These are phyloP conservation scores for Tragelaphus scriptus DNA, from an alignment of 2,113 vertebrate genomes.

Conservation along the genomic window DNA sequence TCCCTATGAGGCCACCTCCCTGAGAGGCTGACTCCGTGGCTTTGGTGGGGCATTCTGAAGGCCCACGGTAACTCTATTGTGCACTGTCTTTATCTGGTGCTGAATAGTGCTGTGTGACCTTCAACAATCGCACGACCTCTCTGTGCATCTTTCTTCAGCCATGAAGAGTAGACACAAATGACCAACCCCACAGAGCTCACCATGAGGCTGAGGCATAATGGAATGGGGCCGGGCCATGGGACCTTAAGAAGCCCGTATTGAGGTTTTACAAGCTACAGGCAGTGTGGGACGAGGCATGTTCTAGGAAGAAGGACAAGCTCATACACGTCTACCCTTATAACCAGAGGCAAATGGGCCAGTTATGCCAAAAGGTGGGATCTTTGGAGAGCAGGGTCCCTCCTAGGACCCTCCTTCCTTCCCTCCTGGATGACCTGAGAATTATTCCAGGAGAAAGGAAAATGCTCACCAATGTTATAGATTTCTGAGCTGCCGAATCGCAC, in stretches of 20 bases:
- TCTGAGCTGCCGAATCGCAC: constrained; percentile 97
- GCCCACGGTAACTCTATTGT: background rate
- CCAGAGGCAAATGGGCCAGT: background rate
- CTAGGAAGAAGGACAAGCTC: background rate
- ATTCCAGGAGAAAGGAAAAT: fast-evolving
- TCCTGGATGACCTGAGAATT: fast-evolving
- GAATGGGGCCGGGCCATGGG: background rate
- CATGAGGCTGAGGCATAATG: fast-evolving
- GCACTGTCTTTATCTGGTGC: too few species aligned
- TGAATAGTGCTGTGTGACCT: background rate
- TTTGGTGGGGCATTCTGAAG: background rate
- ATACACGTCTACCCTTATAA: fast-evolving
- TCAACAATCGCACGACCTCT: background rate
- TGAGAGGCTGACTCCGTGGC: background rate
- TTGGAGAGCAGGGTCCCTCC: background rate
- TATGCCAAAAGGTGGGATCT: background rate
- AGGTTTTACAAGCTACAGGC: too few species aligned
- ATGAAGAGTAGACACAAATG: fast-evolving
- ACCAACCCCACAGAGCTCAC: background rate
- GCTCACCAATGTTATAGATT: constrained; percentile 96
- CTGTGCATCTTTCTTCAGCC: background rate
- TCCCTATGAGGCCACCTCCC: background rate
- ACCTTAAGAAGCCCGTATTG: too few species aligned
- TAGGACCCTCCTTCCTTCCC: background rate
- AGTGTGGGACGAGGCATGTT: fast-evolving